A percentile compares a stretch with the other conserved stretches of the same genome.
Evolutionary conservation across 2,113 vertebrate genomes (phyloP).

Genomic region (Mugil cephalus): DNA sequence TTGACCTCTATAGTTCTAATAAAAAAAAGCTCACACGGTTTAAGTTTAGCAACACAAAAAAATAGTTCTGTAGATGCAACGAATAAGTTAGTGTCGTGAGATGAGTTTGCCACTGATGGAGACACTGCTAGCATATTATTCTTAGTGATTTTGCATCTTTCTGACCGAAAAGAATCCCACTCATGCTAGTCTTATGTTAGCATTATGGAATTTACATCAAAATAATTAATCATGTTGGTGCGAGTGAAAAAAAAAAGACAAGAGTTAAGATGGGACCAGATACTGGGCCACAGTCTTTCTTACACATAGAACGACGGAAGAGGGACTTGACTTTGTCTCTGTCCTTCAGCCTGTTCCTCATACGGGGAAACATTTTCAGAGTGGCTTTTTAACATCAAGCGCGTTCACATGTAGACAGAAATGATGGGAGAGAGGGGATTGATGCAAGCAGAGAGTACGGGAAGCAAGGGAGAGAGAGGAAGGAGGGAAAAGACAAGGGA

Average conservation of each 20-base stretch:
- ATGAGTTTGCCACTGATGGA: slow-evolving; percentile 28
- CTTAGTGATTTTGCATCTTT: slow-evolving; percentile 3
- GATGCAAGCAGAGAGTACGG: slow-evolving; percentile 18
- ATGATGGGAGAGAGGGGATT: neutral
- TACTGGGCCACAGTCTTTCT: slow-evolving; percentile 55
- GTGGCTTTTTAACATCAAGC: slow-evolving; percentile 58
- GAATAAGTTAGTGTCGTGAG: slow-evolving; percentile 14
- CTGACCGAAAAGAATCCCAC: neutral
- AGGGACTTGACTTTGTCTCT: slow-evolving; percentile 80
- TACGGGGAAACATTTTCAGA: slow-evolving; percentile 78
- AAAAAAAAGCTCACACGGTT: too few species aligned
- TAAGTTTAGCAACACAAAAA: neutral
- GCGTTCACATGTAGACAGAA: slow-evolving; percentile 38
- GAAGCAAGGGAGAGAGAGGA: neutral
- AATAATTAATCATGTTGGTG: neutral
- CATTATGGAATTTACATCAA: slow-evolving; percentile 1
- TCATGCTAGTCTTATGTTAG: neutral
- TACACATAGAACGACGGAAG: slow-evolving; percentile 81
- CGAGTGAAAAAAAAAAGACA: slow-evolving; percentile 19
- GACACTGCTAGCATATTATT: slow-evolving; percentile 2
- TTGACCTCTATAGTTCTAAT: slow-evolving; percentile 29
- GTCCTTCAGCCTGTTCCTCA: slow-evolving; percentile 79
- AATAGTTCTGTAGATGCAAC: too few species aligned
- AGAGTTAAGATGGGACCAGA: slow-evolving; percentile 28
- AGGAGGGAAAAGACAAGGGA: slow-evolving; percentile 31